These are phyloP conservation scores for Drosophila pachea DNA, from an alignment of 1,140 invertebrate species.

Conservation along the genomic window DNA sequence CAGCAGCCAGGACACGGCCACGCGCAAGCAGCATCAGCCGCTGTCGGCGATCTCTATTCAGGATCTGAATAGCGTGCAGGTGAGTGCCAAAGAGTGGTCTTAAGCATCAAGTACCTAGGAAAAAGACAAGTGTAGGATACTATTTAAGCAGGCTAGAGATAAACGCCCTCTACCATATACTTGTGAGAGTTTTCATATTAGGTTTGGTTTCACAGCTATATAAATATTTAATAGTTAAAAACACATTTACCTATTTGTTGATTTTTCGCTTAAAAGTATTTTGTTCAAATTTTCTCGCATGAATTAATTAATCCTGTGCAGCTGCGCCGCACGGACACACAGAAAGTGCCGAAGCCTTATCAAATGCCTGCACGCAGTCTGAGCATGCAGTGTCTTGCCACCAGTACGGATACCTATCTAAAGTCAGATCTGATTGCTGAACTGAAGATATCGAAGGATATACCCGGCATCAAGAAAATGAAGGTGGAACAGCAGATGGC, in stretches of 20 bases:
- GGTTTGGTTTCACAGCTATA: too few relatives aligned
- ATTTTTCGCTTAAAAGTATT: too few relatives aligned
- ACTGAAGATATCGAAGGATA: constrained; percentile 92
- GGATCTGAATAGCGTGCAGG: constrained; percentile 89
- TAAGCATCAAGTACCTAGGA: too few relatives aligned
- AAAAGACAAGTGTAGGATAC: too few relatives aligned
- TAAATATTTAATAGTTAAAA: too few relatives aligned
- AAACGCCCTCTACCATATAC: too few relatives aligned
- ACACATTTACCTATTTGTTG: too few relatives aligned
- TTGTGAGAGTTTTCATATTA: too few relatives aligned
- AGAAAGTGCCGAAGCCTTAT: constrained; percentile 87
- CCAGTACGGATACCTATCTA: constrained; percentile 85
- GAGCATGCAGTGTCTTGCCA: constrained; percentile 84
- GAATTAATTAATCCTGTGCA: constrained; percentile 36
- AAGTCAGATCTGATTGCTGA: constrained; percentile 94
- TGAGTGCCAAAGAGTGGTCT: constrained; percentile 25
- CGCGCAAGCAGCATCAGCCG: constrained; percentile 83
- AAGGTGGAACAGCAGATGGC: constrained; percentile 92
- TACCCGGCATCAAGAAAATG: constrained; percentile 92
- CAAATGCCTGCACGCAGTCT: constrained; percentile 87
- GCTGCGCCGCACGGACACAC: constrained; percentile 86
- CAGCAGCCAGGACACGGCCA: constrained; percentile 79
- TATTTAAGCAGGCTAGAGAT: too few relatives aligned
- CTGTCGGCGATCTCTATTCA: constrained; percentile 91
- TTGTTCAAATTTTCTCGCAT: too few relatives aligned